Evolutionary conservation across 1,140 invertebrate species (phyloP), one percentile per base, ranked within the genome.

Genomic region (Watersipora subatra): DNA sequence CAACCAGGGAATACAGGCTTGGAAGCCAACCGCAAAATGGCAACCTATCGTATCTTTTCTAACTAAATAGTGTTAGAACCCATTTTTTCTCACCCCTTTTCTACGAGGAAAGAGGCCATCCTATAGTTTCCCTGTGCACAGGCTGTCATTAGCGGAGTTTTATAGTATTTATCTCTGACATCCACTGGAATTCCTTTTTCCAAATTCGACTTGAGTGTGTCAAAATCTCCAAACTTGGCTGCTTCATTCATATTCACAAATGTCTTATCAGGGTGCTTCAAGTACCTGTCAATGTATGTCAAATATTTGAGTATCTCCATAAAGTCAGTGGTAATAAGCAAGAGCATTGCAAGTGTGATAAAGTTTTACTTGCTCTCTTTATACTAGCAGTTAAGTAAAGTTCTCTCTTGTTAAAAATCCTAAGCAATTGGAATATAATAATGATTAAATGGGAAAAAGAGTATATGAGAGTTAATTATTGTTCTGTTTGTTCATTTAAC

Each of bases 61-160:
- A 46, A 46, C 7, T n/a, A 46, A n/a, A 46, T 46, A n/a, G 34
- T 46, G n/a, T 46, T 46, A 12, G 7, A 46, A 46, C n/a, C 7
- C 34, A 12, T 46, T 12, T 7, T n/a, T 46, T 7, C 71, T 70
- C 70, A 80, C 79, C 77, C 76, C 64, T 73, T 74, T 61, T 77
- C 73, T 1, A 81, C 34, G 1, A 81, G 70, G 67, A 76, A 79
- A 66, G 74, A 75, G 64, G 74, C 77, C 66, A 79, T 74, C 19
- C 76, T 69, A 20, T 79, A 66, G 63, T 77, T 76, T 7, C 77
- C 78, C 29, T 70, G 63, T 26, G 70, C 63, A 66, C 73, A 73
- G 2, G 80, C 78, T 2, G 73, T 69, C 78, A 80, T 80, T 15
- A 81, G 71, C 7, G 80, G 78, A n/a, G 80, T 81, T 67, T 81